Evolutionary conservation across 2,113 vertebrate species (phyloP), one percentile per base, ranked within the genome.

Genomic region (Caloenas nicobarica): DNA sequence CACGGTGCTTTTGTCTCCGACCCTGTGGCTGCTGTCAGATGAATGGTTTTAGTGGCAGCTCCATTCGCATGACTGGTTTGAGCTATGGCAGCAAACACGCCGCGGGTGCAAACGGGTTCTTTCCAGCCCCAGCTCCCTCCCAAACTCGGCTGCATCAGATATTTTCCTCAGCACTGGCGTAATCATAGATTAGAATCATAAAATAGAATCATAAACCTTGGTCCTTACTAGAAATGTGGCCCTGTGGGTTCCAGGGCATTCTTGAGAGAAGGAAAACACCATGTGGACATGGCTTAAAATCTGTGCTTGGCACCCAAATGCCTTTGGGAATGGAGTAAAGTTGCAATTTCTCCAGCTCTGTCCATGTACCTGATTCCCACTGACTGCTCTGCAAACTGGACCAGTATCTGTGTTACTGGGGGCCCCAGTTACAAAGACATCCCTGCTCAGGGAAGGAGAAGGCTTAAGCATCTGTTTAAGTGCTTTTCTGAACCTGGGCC

Each of bases 1-100:
- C 80, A 65, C 48, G 86, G 80, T 31, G 95, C 95, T 96, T 95
- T 96, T 95, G 92, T 95, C 90, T 91, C 48, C 0, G 6, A 28
- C 58, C 53, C 83, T 23, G 76, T 13, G 91, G 89, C 69, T 44
- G 93, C 91, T 65, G 88, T 88, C 82, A 16, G 93, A 94, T 69
- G 93, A 65, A 78, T 54, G 86, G 92, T 16, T 69, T 14, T 81
- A 54, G 90, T n/a, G 86, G 95, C 93, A 71, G 92, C 86, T 84
- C 82, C 16, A 90, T 40, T 57, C 76, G 88, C 95, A 86, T 86
- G 95, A 79, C 76, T 84, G 96, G 6, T 19, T 31, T 69, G 84
- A 82, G 42, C 93, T 29, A 1, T 7, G 79, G 62, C 89, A 36
- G 76, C 1, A 14, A 71, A 23, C 78, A 2, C 2, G 73, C 66